Percentiles rank a stretch among this genome's conserved stretches.
Conservation (phyloP, 37 sponge, comb jelly and placozoan species). For the Ephydatia muelleri region DNA sequence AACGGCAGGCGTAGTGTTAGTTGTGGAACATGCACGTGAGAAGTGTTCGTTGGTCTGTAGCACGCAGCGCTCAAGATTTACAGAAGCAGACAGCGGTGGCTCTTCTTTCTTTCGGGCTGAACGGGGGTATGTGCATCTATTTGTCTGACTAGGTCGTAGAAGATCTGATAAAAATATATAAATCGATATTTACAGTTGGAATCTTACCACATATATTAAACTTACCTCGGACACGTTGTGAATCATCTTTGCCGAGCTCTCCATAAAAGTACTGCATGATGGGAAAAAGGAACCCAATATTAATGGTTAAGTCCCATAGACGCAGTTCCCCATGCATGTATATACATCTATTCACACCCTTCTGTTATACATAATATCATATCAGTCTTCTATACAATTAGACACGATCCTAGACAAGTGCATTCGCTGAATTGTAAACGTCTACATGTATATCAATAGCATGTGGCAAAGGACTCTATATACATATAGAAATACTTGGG, state of each 20-base stretch:
- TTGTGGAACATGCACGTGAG: too few species aligned
- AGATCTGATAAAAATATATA: slow-evolving; percentile 65
- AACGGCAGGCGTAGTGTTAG: too few species aligned
- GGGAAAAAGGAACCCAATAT: slow-evolving; percentile 2
- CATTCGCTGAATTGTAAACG: too few species aligned
- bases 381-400: too few species aligned
- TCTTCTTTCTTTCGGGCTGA: slow-evolving; percentile 85
- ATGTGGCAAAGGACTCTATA: too few species aligned
- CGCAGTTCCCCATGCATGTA: not conserved
- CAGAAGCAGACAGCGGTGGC: slow-evolving; percentile 61
- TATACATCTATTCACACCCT: too few species aligned
- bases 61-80: slow-evolving; percentile 3
- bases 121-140: slow-evolving; percentile 94
- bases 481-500: not conserved
- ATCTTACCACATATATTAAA: not conserved
- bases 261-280: slow-evolving; percentile 81
- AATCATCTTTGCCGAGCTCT: slow-evolving; percentile 94
- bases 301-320: too few species aligned
- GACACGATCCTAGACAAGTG: too few species aligned
- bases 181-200: not conserved
- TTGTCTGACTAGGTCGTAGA: slow-evolving; percentile 96
- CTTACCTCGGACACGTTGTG: slow-evolving; percentile 92
- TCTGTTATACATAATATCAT: too few species aligned
- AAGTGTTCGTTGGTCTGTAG: too few species aligned
- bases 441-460: too few species aligned